Evolutionary conservation across 2,888 invertebrate species (phyloP).

Genomic region (Monoplex corrugatus): DNA sequence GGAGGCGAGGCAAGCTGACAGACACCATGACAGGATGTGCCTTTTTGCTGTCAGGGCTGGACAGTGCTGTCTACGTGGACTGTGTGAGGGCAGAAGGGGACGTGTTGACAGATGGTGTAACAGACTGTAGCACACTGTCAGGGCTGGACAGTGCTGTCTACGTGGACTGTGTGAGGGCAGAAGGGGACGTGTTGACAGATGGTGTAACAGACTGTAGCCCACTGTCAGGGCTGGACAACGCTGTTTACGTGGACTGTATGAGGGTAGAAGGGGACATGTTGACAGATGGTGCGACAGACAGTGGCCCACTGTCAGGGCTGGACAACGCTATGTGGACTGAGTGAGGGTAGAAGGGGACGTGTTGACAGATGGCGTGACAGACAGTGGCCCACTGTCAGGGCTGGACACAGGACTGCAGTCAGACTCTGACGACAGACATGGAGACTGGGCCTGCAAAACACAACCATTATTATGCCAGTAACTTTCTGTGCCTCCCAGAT

Average conservation of each 20-base stretch:
- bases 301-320: background rate
- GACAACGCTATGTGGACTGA: background rate
- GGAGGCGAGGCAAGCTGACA: background rate
- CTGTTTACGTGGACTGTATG: background rate
- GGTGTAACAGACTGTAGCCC: background rate
- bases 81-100: background rate
- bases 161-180: background rate
- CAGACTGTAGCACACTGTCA: no score
- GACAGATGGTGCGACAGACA: background rate
- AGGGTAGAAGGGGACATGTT: background rate
- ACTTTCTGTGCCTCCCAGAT: no score
- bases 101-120: background rate
- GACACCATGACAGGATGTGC: background rate
- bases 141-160: no score
- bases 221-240: background rate
- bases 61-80: background rate
- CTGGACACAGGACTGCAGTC: conserved; percentile 35
- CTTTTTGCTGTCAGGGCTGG: no score
- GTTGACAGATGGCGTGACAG: background rate
- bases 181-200: background rate
- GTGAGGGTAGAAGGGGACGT: background rate
- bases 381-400: background rate
- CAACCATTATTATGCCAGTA: no score
- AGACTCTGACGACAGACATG: conserved; percentile 34
- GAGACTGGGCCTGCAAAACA: conserved; percentile 32